These are phyloP conservation scores for Drosophila malerkotliana DNA, from an alignment of 1,140 invertebrate genomes.

Conservation along the genomic window DNA sequence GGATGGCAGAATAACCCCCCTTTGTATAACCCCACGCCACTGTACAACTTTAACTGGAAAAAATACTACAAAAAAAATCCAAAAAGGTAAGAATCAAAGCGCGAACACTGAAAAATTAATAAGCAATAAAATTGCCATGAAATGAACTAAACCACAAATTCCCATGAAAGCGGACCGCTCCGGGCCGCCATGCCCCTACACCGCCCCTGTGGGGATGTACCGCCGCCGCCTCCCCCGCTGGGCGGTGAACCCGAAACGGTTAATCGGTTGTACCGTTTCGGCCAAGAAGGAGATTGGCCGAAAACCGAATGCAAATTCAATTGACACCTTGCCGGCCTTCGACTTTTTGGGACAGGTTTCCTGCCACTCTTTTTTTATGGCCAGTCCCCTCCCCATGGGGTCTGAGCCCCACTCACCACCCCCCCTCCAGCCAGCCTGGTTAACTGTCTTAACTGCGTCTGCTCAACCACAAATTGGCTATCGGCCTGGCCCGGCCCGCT, in stretches of 20 bases:
- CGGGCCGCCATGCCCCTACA: slow-evolving; percentile 7
- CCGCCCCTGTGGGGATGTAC: neutral
- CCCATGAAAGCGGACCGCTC: slow-evolving; percentile 70
- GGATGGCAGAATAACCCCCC: neutral
- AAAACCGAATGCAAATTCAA: slow-evolving; percentile 68
- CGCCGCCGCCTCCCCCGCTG: slow-evolving; percentile 1
- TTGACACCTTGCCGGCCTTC: slow-evolving; percentile 64
- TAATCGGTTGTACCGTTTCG: slow-evolving; percentile 45
- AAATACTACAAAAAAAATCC: slow-evolving; percentile 4
- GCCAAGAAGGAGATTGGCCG: slow-evolving; percentile 23
- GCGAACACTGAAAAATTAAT: slow-evolving; percentile 83
- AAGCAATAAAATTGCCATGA: slow-evolving; percentile 84
- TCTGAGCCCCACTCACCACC: neutral
- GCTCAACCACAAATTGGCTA: neutral
- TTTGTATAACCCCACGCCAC: neutral
- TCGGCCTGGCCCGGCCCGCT: neutral
- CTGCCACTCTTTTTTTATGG: slow-evolving; percentile 2
- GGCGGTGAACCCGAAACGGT: slow-evolving; percentile 30
- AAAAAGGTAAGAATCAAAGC: slow-evolving; percentile 42
- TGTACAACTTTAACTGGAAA: neutral
- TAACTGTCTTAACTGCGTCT: no score
- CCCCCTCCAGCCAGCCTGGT: no score
- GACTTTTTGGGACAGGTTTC: slow-evolving; percentile 26
- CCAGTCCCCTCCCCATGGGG: neutral
- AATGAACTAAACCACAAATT: slow-evolving; percentile 79